Evolutionary conservation across 2,113 vertebrate species (phyloP).

Genomic region (Hiodon tergisus): DNA sequence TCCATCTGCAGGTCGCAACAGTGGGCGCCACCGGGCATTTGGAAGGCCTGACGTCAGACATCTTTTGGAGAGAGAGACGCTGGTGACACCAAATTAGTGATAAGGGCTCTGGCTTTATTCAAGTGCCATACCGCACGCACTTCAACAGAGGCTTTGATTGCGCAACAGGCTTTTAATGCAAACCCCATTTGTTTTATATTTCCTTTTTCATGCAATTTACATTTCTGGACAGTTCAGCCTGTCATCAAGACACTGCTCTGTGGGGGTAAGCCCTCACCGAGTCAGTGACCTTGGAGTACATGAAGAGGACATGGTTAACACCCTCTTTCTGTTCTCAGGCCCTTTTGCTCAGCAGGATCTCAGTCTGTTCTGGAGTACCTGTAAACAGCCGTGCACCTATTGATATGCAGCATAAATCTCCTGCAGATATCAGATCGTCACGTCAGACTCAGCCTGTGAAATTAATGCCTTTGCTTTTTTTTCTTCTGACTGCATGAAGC

Average conservation of each 20-base stretch:
- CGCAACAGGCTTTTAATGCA: background rate
- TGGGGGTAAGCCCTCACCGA: too few relatives aligned
- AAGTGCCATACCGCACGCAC: background rate
- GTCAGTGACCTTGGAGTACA: background rate
- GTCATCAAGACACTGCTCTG: background rate
- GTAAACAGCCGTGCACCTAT: background rate
- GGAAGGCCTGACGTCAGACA: background rate
- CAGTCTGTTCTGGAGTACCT: too few relatives aligned
- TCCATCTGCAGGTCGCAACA: background rate
- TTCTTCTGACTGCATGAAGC: background rate
- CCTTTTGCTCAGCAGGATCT: too few relatives aligned
- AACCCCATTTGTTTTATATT: background rate
- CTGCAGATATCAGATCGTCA: background rate
- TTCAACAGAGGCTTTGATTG: background rate
- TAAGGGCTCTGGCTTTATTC: background rate
- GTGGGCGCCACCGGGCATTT: background rate
- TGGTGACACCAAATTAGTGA: background rate
- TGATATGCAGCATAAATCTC: background rate
- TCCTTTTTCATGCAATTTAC: background rate
- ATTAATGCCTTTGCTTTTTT: background rate
- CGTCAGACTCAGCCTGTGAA: background rate
- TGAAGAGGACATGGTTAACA: too few relatives aligned
- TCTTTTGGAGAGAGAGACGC: background rate
- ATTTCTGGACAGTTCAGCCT: background rate
- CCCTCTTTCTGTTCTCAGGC: too few relatives aligned